Evolutionary conservation across 1,140 invertebrate genomes (phyloP).

Genomic region (Pogonus chalceus): DNA sequence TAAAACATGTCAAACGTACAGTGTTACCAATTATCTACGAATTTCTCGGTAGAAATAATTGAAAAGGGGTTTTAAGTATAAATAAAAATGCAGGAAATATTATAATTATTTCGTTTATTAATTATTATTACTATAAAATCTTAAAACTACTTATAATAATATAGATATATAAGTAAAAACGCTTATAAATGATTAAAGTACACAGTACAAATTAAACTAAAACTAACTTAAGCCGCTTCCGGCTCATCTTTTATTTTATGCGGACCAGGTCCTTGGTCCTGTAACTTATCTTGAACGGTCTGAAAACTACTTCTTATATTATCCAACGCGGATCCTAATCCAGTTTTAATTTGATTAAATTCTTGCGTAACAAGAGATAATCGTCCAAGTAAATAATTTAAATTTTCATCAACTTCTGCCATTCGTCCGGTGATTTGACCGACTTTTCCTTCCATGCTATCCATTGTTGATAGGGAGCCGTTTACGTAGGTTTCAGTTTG

Average conservation of each 20-base stretch:
- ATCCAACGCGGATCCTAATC: constrained; percentile 58
- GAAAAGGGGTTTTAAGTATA: no score
- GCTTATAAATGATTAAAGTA: not conserved
- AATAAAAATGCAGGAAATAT: no score
- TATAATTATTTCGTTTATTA: no score
- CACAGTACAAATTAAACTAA: not conserved
- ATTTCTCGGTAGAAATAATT: no score
- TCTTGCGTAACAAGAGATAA: constrained; percentile 74
- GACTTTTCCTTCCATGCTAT: constrained; percentile 68
- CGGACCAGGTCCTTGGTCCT: constrained; percentile 29
- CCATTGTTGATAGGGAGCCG: constrained; percentile 69
- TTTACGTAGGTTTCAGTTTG: constrained; percentile 74
- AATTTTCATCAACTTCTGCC: constrained; percentile 69
- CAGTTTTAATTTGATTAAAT: constrained; percentile 73
- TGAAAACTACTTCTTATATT: constrained; percentile 59
- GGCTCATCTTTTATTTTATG: constrained; percentile 24
- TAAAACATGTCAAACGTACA: no score
- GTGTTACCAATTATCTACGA: no score
- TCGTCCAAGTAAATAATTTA: constrained; percentile 74
- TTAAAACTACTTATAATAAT: no score
- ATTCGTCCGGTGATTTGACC: constrained; percentile 67
- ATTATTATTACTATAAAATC: no score
- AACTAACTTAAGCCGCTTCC: not conserved
- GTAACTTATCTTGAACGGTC: constrained; percentile 50
- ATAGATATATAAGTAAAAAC: not conserved